phyloP scores from a whole-genome alignment of 2,797 vertebrate genomes.

The Enteromius afrohamiltoni region DNA sequence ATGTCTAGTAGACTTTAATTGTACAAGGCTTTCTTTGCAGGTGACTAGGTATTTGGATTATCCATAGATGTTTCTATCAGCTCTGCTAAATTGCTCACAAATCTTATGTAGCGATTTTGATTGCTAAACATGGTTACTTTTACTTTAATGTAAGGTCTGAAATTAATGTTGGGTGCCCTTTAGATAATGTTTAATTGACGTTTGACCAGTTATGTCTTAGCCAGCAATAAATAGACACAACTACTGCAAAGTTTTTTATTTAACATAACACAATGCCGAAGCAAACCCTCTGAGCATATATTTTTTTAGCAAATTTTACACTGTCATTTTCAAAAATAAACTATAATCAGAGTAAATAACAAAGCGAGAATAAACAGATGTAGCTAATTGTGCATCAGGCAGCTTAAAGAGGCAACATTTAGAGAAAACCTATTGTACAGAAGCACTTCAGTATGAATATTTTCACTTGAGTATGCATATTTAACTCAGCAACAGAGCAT shows the following conservation, averaged over 20 bases:
- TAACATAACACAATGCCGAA: background rate
- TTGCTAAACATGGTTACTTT: background rate
- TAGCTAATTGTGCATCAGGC: background rate
- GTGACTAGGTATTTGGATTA: background rate
- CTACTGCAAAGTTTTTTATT: background rate
- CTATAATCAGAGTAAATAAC: background rate
- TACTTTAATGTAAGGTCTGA: background rate
- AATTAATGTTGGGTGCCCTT: background rate
- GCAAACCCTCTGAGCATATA: background rate
- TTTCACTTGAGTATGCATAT: slow-evolving; percentile 24
- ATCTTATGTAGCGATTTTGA: background rate
- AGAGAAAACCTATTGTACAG: background rate
- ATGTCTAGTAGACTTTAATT: background rate
- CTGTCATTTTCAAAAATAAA: slow-evolving; percentile 15
- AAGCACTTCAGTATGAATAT: slow-evolving; percentile 14
- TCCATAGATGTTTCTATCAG: background rate
- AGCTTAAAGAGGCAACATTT: background rate
- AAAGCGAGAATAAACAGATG: background rate
- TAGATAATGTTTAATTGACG: background rate
- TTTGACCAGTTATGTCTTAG: background rate
- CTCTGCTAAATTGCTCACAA: background rate
- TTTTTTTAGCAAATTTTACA: background rate
- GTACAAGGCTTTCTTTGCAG: background rate
- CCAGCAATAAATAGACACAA: background rate
- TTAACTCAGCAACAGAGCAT: slow-evolving; percentile 4